These are phyloP conservation scores for Drosophila suzukii DNA, from an alignment of 1,140 invertebrate genomes.

Conservation along the genomic window DNA sequence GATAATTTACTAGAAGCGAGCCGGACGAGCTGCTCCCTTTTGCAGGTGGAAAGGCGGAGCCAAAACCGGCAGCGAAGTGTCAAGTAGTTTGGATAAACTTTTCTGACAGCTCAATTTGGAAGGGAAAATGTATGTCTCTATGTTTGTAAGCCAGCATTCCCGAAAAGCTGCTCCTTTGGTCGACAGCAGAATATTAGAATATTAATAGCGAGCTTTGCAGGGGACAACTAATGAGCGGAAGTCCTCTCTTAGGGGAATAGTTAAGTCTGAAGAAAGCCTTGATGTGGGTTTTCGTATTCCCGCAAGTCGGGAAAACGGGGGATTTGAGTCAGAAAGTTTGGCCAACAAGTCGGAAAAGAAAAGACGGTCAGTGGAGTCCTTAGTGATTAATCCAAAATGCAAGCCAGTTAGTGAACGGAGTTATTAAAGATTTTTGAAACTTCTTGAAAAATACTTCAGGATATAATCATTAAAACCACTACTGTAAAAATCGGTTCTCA, in stretches of 20 bases:
- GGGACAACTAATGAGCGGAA: conserved; percentile 59
- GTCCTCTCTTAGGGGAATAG: conserved; percentile 10
- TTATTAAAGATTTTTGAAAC: no score
- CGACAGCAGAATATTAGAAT: conserved; percentile 60
- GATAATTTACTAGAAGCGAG: conserved; percentile 67
- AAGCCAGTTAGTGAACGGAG: background rate
- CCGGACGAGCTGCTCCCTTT: conserved; percentile 26
- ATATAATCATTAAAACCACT: no score
- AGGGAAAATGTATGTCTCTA: conserved; percentile 46
- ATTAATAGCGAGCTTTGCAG: conserved; percentile 58
- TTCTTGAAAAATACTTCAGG: no score
- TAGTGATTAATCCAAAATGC: background rate
- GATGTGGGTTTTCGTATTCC: conserved; percentile 25
- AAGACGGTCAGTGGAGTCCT: conserved; percentile 1
- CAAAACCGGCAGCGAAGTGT: conserved; percentile 64
- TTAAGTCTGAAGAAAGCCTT: conserved; percentile 25
- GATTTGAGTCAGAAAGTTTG: conserved; percentile 37
- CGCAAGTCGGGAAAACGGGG: conserved; percentile 2
- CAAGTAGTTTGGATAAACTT: conserved; percentile 81
- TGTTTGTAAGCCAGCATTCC: conserved; percentile 18
- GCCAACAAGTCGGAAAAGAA: conserved; percentile 17
- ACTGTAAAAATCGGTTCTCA: no score
- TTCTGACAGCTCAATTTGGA: conserved; percentile 76
- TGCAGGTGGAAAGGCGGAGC: conserved; percentile 12
- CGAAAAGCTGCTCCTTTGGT: conserved; percentile 9